These are phyloP conservation scores for Eristalis arbustorum DNA, from an alignment of 2,888 invertebrate genomes.

Conservation along the genomic window DNA sequence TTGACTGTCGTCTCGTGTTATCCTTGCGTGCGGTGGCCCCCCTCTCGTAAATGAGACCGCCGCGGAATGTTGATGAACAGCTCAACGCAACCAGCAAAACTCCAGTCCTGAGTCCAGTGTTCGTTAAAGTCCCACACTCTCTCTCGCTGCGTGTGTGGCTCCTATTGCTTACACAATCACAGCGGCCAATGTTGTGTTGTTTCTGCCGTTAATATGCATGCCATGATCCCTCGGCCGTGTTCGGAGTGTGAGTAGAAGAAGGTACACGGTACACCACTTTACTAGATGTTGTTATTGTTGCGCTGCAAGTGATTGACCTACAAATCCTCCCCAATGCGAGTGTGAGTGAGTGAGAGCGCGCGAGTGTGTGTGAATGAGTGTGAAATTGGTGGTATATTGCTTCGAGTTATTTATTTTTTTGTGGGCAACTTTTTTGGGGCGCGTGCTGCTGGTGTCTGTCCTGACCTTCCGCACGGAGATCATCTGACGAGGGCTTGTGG, in stretches of 20 bases:
- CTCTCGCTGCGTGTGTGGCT: neutral
- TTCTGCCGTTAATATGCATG: conserved; percentile 52
- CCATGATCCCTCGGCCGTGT: conserved; percentile 18
- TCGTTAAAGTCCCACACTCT: neutral
- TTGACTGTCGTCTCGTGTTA: conserved; percentile 26
- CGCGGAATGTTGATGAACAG: conserved; percentile 16
- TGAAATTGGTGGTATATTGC: neutral
- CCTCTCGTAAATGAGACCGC: conserved; percentile 15
- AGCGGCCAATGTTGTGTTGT: conserved; percentile 33
- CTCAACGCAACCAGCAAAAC: neutral
- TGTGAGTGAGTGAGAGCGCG: neutral
- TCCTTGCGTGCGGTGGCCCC: conserved; percentile 25
- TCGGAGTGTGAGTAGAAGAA: conserved; percentile 37
- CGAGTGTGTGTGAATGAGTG: neutral
- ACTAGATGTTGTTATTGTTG: neutral
- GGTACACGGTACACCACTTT: conserved; percentile 7
- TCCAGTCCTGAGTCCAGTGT: neutral
- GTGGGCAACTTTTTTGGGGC: neutral
- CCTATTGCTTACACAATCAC: conserved; percentile 26
- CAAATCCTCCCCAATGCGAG: conserved; percentile 6
- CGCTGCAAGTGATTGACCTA: conserved; percentile 48
- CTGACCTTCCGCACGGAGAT: conserved; percentile 39
- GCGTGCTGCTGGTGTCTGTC: neutral
- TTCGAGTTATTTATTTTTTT: neutral
- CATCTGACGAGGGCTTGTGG: conserved; percentile 1